Evolutionary conservation across 1,140 invertebrate species (phyloP).

Genomic region (Bombyx mandarina): DNA sequence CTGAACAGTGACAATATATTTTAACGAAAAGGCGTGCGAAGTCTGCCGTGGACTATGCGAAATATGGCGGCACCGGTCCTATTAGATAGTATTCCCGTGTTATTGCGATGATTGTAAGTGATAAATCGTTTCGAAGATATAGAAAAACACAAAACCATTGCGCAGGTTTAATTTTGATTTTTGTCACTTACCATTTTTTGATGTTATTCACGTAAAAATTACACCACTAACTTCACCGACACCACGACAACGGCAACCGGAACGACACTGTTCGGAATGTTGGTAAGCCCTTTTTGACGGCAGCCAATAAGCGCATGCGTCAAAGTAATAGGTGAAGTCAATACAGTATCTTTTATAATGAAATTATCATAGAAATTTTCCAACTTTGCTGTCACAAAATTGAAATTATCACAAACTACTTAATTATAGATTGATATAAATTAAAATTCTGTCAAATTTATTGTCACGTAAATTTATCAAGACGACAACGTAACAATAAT

Average conservation of each 20-base stretch:
- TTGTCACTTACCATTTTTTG: constrained; percentile 69
- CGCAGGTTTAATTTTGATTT: constrained; percentile 50
- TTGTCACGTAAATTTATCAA: constrained; percentile 4
- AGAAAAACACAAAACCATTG: constrained; percentile 34
- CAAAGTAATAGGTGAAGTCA: constrained; percentile 49
- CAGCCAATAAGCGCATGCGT: constrained; percentile 66
- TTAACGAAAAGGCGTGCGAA: constrained; percentile 62
- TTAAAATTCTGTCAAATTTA: neutral
- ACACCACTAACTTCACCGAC: constrained; percentile 66
- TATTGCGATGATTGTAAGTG: constrained; percentile 28
- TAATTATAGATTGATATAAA: constrained; percentile 2
- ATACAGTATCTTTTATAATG: constrained; percentile 30
- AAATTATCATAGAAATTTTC: neutral
- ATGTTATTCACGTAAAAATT: constrained; percentile 68
- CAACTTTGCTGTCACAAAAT: neutral
- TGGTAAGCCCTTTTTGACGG: constrained; percentile 51
- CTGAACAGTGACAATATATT: constrained; percentile 62
- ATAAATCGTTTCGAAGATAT: constrained; percentile 21
- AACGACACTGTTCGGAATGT: constrained; percentile 65
- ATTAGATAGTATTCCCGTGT: constrained; percentile 26
- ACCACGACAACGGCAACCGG: constrained; percentile 66
- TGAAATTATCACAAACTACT: constrained; percentile 2
- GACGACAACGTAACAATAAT: neutral
- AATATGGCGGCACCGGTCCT: constrained; percentile 65
- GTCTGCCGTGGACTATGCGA: constrained; percentile 53